These are phyloP conservation scores for Heliconius himera DNA, from an alignment of 1,140 invertebrate species.

Conservation along the genomic window DNA sequence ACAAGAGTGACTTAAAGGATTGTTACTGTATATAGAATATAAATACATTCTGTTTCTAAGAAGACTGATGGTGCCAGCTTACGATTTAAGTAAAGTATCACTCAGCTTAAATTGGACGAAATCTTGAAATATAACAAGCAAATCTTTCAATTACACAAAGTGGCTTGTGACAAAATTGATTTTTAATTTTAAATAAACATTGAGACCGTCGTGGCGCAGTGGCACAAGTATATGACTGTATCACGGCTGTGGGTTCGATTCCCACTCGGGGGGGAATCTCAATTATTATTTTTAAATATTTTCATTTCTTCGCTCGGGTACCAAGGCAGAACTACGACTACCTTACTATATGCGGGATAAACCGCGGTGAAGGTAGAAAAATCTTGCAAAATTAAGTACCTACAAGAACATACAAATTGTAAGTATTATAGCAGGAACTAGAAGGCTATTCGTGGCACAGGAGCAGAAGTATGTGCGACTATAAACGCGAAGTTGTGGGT, in stretches of 20 bases:
- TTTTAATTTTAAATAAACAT: neutral
- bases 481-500: neutral
- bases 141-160: slow-evolving; percentile 1
- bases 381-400: no score
- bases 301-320: no score
- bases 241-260: neutral
- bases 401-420: no score
- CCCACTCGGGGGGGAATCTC: neutral
- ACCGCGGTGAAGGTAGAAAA: no score
- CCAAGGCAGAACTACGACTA: no score
- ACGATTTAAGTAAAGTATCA: neutral
- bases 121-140: neutral
- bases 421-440: no score
- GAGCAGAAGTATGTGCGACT: neutral
- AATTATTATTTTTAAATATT: neutral
- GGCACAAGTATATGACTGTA: neutral
- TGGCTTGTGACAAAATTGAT: neutral
- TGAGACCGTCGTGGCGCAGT: neutral
- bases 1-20: no score
- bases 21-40: neutral
- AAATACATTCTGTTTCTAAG: neutral
- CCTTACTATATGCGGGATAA: no score
- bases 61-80: neutral
- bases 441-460: neutral
- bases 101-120: neutral